phyloP scores from a whole-genome alignment of 2,797 vertebrate species.

The Poeciliopsis paucimaculata region DNA sequence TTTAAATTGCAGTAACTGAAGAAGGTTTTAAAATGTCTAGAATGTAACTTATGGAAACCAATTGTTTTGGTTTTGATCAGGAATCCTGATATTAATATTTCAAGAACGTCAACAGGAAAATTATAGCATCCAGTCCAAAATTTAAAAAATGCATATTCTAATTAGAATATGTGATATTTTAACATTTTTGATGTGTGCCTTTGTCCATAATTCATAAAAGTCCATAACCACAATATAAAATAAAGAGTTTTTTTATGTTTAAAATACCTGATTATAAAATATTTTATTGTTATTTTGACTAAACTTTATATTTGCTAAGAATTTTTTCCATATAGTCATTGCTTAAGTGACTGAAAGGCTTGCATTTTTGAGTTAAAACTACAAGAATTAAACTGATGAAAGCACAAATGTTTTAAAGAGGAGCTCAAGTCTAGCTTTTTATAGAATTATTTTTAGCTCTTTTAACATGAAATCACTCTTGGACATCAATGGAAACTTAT shows the following conservation, averaged over 20 bases:
- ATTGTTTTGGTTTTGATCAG: not conserved
- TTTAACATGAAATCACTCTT: constrained; percentile 54
- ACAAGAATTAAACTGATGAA: not conserved
- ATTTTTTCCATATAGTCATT: not conserved
- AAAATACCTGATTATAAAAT: not conserved
- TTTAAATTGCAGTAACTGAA: not conserved
- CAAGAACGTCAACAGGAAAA: not conserved
- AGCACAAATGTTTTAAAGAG: not conserved
- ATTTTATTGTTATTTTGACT: not conserved
- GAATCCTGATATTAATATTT: not conserved
- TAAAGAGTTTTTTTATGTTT: not conserved
- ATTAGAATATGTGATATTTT: not conserved
- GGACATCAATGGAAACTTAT: constrained; percentile 58
- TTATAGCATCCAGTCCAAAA: not conserved
- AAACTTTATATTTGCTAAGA: not conserved
- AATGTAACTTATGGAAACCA: not conserved
- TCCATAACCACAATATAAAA: not conserved
- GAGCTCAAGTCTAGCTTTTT: not conserved
- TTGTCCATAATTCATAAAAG: not conserved
- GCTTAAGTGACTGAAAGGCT: not conserved
- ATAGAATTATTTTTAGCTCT: constrained; percentile 35
- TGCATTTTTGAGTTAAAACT: not conserved
- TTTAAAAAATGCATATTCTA: not conserved
- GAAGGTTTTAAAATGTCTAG: not conserved
- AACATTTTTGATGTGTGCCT: not conserved